Base-by-base conservation (phyloP, 2,113 vertebrate species). In the Bungarus multicinctus region DNA sequence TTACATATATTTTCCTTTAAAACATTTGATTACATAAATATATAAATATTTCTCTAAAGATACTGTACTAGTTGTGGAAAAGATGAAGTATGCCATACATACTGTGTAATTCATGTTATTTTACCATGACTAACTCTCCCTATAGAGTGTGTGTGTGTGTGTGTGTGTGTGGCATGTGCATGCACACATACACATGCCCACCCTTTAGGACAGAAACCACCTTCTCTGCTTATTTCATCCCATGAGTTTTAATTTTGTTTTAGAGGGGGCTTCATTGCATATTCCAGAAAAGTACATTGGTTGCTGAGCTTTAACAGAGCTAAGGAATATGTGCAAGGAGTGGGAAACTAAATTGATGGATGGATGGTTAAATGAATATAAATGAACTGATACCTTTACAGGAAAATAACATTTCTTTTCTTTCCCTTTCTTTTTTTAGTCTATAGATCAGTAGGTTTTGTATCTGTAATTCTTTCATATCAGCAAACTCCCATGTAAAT, bases 401-500 rank as follows among this genome's bases (percentile, higher is more conserved):
- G 98, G 96, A 97, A 98, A 98, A 98, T 98, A 98, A 98, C 97
- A 97, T 98, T 98, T 98, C 96, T 97, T 97, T 98, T 98, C 97
- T 97, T 97, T 97, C 97, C 97, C 97, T 97, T 98, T 97, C 97
- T 97, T 98, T 97, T 98, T 98, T 98, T 98, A 98, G 98, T 98
- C 97, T 98, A 98, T 98, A 98, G 98, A 98, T 98, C 98, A 98
- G 97, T 98, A 97, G 97, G 97, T 98, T 98, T 98, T 98, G 97
- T 98, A 98, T 98, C 97, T 97, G 97, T 97, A 97, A 97, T 98
- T 98, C 97, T 98, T 98, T 98, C 98, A 95, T 98, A 97, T 98
- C 98, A 98, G 98, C 98, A 97, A 98, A 98, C 98, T 98, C 98
- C 98, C 98, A 98, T 98, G 98, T 99, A 98, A 99, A 99, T 99